phyloP scores from a whole-genome alignment of 2,797 vertebrate species.

The Eulemur albifrons region DNA sequence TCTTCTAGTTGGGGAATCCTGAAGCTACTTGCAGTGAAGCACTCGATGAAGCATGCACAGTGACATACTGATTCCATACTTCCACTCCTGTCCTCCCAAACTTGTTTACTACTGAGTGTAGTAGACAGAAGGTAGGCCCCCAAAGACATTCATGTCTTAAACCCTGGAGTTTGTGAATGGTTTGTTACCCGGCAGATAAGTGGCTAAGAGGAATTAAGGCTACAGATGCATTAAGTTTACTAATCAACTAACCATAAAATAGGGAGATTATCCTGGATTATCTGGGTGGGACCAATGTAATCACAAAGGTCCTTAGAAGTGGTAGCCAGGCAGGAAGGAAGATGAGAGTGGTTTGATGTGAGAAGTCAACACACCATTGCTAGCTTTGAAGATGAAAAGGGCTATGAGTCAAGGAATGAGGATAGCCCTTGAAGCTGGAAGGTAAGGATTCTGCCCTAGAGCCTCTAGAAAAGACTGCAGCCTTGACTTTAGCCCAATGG shows the following conservation, averaged over 20 bases:
- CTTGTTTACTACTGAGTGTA: not conserved
- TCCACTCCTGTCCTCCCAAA: not conserved
- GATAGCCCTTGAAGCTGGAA: not conserved
- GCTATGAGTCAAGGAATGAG: not conserved
- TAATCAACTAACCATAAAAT: not conserved
- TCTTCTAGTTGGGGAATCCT: not conserved
- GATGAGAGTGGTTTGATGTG: not conserved
- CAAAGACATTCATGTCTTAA: not conserved
- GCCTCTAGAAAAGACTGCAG: not conserved
- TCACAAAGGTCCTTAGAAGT: not conserved
- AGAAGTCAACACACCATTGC: not conserved
- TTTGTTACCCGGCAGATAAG: not conserved
- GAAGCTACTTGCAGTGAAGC: not conserved
- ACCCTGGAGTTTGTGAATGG: not conserved
- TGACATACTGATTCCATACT: not conserved
- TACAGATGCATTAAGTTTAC: not conserved
- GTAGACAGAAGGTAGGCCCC: not conserved
- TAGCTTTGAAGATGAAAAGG: not conserved
- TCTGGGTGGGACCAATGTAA: not conserved
- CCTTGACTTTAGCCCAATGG: not conserved
- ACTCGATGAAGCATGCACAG: not conserved
- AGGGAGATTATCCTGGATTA: not conserved
- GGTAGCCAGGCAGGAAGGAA: not conserved
- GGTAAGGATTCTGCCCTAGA: not conserved
- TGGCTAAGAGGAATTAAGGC: not conserved